Evolutionary conservation across 1,140 invertebrate genomes (phyloP).

Genomic region (Plectrocnemia conspersa): DNA sequence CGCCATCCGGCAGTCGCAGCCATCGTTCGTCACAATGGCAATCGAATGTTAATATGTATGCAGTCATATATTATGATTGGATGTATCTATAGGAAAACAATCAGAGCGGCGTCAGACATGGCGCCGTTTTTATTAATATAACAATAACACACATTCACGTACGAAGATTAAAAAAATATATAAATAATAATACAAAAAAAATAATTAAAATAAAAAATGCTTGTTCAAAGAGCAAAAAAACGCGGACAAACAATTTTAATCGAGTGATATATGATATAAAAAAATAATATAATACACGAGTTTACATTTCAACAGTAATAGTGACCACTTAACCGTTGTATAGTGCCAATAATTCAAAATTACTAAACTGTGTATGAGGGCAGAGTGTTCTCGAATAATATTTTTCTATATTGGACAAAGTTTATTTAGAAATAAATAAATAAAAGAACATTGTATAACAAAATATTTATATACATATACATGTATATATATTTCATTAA

Average conservation of each 20-base stretch:
- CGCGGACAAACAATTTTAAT: too few relatives aligned
- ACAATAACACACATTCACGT: not conserved
- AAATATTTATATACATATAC: conserved; percentile 22
- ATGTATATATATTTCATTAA: conserved; percentile 17
- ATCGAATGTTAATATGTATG: not conserved
- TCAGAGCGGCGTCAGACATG: not conserved
- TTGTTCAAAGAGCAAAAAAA: conserved; percentile 7
- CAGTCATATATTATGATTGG: conserved; percentile 18
- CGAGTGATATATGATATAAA: too few relatives aligned
- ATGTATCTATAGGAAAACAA: not conserved
- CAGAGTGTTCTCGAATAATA: conserved; percentile 20
- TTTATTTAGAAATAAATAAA: conserved; percentile 12
- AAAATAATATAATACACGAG: too few relatives aligned
- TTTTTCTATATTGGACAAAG: conserved; percentile 22
- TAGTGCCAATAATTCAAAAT: conserved; percentile 22
- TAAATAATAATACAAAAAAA: conserved; percentile 1
- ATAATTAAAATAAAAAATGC: not conserved
- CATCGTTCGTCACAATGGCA: not conserved
- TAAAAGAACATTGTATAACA: too few relatives aligned
- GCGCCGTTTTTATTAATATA: not conserved
- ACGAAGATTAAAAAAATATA: too few relatives aligned
- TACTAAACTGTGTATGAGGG: conserved; percentile 18
- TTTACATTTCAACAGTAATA: conserved; percentile 4
- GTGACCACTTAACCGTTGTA: conserved; percentile 13
- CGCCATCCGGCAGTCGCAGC: not conserved